Evolutionary conservation across 2,113 vertebrate genomes (phyloP), one percentile per base, ranked within the genome.

Genomic region (Aspiorhynchus laticeps): DNA sequence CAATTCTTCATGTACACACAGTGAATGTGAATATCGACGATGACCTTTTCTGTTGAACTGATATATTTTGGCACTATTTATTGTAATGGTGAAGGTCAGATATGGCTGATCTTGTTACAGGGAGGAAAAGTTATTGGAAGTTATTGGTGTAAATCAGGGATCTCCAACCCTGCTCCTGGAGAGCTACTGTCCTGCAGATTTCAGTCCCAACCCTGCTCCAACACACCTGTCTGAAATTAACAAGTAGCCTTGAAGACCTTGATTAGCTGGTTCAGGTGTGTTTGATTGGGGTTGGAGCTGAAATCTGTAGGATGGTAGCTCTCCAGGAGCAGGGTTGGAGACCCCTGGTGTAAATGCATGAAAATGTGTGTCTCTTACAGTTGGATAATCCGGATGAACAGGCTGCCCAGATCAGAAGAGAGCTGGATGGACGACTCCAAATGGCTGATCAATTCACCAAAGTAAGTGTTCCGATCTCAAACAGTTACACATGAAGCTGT

Each of bases 371-470:
- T 78, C 94, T 81, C 89, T 1, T 87, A 17, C 93, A 99, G 98
- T 94, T 99, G 93, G 98, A 99, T 92, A 99, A 99, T 90, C 98
- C 96, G 17, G 98, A 99, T 69, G 98, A 99, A 86, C 98, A 99
- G 92, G 98, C 98, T 0, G 98, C 98, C 0, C 98, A 99, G 93
- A 99, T 99, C 95, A 95, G 98, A 92, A 94, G 98, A 0, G 98
- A 99, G 86, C 91, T 99, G 90, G 98, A 99, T 2, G 98, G 98
- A 87, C 96, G 98, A 56, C 96, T 99, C 77, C 98, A 99, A 89
- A 99, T 99, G 98, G 98, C 98, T 56, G 98, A 99, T 89, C 98
- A 99, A 91, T 99, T 99, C 77, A 95, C 97, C 53, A 96, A 97
- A 95, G 98, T 99, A 96, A 96, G 93, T 87, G 80, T 75, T 31